Evolutionary conservation across 2,888 invertebrate genomes (phyloP), one percentile per base, ranked within the genome.

Genomic region (Marronus borbonicus): DNA sequence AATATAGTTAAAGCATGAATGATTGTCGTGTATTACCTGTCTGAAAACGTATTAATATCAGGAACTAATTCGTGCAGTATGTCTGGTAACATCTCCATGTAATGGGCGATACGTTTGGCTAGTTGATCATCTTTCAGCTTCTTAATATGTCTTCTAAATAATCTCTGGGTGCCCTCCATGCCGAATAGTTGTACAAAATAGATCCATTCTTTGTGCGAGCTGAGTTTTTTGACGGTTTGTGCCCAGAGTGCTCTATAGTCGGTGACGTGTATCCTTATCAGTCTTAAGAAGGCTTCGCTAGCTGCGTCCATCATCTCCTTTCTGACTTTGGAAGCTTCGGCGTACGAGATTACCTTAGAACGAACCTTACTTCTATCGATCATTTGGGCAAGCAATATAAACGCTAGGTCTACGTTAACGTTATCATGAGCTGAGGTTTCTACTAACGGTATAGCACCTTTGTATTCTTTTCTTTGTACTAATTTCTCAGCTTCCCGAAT

Each of bases 401-500:
- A 97, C 36, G 98, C 96, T 85, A 96, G 91, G 86, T 99, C 98
- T 55, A 98, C 96, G 87, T 99, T 99, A 81, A 99, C 97, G 85
- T 97, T 98, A 86, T 97, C 96, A 86, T 98, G 97, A 17, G 98
- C 94, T 7, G 98, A 98, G 0, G 97, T 97, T 90, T 99, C 98
- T 76, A 99, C 94, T 62, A 98, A 90, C 2, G 96, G 94, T 84
- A 98, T 95, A 85, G 93, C 93, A 80, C 94, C 94, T 86, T 97
- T 97, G 88, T 96, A 97, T 89, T 98, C 98, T 88, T 98, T 98
- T 76, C 97, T 92, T 86, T 93, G 93, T 44, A 97, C 93, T 81
- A 99, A 90, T 84, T 95, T 94, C 86, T 98, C 97, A 0, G 96
- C 97, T 88, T 98, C 98, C 75, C 95, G 91, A 0, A 96, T 93